Conservation (phyloP, 2,113 vertebrate genomes). For the Suricata suricatta region DNA sequence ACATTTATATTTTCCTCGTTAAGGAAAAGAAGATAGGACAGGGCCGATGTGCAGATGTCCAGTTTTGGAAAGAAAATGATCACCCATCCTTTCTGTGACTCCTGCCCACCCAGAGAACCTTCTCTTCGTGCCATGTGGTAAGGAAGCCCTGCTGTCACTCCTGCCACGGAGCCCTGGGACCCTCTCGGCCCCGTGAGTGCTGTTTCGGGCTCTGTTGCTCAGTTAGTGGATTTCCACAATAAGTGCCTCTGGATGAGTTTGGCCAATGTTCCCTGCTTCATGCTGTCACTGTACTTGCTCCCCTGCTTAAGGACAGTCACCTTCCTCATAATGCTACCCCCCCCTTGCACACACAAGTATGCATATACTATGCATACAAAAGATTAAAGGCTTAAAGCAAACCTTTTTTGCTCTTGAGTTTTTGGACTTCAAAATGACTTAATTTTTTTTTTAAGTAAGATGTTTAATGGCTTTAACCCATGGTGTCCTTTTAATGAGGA, state of each 20-base stretch:
- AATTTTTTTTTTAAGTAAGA: background rate
- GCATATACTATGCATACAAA: background rate
- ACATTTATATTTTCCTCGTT: background rate
- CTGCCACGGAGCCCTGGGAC: background rate
- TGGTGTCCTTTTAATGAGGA: background rate
- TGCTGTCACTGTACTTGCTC: background rate
- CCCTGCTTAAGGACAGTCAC: background rate
- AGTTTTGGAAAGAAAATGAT: background rate
- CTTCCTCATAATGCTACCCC: background rate
- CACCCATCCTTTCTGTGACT: background rate
- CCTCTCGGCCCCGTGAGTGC: background rate
- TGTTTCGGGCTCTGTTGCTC: conserved; percentile 27
- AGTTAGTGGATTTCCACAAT: conserved; percentile 59
- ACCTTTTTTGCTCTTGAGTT: background rate
- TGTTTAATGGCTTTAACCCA: background rate
- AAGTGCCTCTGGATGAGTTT: conserved; percentile 77
- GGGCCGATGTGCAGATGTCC: background rate
- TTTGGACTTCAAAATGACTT: conserved; percentile 36
- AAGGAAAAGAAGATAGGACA: background rate
- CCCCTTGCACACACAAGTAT: background rate
- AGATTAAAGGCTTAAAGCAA: background rate
- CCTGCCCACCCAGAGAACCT: background rate
- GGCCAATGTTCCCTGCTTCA: conserved; percentile 4
- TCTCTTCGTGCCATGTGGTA: rapidly evolving
- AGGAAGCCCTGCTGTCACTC: background rate